These are phyloP conservation scores for Drosophila neonasuta DNA, from an alignment of 2,888 invertebrate genomes.

Conservation along the genomic window DNA sequence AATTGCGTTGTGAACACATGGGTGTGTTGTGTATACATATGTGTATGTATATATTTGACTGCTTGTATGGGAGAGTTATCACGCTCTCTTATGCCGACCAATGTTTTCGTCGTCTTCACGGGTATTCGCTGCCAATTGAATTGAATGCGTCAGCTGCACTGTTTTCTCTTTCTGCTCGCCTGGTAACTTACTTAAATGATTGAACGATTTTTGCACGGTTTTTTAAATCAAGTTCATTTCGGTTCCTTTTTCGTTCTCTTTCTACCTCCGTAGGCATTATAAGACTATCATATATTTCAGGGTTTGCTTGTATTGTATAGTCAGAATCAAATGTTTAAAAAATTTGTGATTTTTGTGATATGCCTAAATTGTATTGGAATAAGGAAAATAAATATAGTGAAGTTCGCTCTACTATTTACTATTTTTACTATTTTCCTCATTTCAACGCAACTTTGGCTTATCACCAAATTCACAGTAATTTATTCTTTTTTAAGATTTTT, in stretches of 20 bases:
- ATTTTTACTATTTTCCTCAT: neutral
- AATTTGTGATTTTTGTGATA: no score
- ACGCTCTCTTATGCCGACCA: conserved; percentile 48
- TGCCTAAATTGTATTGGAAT: no score
- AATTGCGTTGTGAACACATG: conserved; percentile 6
- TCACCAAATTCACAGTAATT: conserved; percentile 19
- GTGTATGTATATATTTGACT: neutral
- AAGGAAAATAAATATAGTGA: no score
- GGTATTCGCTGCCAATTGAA: conserved; percentile 44
- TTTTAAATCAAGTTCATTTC: conserved; percentile 66
- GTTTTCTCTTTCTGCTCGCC: conserved; percentile 53
- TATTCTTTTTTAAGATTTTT: conserved; percentile 21
- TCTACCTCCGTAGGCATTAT: conserved; percentile 3
- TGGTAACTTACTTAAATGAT: conserved; percentile 74
- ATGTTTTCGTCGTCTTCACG: conserved; percentile 33
- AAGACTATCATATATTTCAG: conserved; percentile 24
- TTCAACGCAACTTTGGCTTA: neutral
- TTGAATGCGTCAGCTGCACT: conserved; percentile 53
- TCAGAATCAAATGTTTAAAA: neutral
- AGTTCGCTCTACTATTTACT: neutral
- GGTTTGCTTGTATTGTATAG: neutral
- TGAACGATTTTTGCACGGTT: conserved; percentile 80
- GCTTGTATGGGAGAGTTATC: conserved; percentile 35
- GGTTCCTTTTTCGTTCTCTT: conserved; percentile 56
- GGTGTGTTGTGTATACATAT: neutral